phyloP scores from a whole-genome alignment of 2,797 vertebrate species.

The Danio kyathit region DNA sequence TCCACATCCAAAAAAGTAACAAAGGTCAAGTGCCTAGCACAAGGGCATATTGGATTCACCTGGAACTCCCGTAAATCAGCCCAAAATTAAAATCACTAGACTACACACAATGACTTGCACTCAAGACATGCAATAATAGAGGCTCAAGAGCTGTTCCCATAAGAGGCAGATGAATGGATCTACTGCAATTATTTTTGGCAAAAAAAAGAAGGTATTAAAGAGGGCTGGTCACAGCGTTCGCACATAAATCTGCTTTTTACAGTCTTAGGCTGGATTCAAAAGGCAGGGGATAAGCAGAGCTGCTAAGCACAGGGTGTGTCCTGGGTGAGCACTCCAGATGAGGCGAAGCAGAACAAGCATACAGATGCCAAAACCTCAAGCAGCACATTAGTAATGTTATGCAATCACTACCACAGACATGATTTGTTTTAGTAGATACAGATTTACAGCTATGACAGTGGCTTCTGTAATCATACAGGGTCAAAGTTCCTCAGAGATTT shows the following conservation, averaged over 20 bases:
- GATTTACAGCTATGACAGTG: conserved; percentile 6
- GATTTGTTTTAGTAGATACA: conserved; percentile 21
- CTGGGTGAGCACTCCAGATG: conserved; percentile 1
- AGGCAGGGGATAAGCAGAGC: background rate
- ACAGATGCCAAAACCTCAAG: conserved; percentile 39
- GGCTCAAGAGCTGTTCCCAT: background rate
- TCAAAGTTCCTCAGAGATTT: conserved; percentile 19
- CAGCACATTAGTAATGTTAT: background rate
- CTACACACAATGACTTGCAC: background rate
- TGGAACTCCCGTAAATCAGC: background rate
- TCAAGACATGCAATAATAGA: background rate
- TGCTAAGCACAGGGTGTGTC: conserved; percentile 22
- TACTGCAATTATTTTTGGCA: background rate
- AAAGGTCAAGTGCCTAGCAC: background rate
- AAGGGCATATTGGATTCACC: background rate
- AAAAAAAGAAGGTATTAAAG: background rate
- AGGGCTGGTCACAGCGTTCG: background rate
- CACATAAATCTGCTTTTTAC: conserved; percentile 1
- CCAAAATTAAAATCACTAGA: background rate
- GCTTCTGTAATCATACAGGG: conserved; percentile 11
- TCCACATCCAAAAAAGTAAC: background rate
- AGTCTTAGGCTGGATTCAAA: conserved; percentile 9
- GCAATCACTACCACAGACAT: conserved; percentile 8
- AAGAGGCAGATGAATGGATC: background rate
- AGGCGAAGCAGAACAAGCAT: background rate